Conservation (phyloP, 53 echinoderm and acorn worm species). For the Holothuria leucospilota region DNA sequence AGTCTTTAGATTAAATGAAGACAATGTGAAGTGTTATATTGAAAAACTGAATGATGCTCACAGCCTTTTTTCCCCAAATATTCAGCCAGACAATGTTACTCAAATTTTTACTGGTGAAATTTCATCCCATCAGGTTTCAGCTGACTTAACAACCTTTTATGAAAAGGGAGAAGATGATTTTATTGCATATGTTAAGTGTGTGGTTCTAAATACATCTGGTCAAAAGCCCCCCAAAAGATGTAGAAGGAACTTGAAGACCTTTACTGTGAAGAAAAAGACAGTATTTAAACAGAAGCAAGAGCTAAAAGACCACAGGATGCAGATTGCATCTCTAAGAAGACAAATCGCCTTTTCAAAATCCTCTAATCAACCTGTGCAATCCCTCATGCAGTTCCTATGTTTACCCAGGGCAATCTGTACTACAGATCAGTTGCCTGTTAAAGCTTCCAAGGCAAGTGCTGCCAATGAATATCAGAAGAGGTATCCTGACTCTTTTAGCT, state of each 20-base stretch:
- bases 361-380: slow-evolving; percentile 10
- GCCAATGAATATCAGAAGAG: slow-evolving; percentile 22
- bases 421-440: slow-evolving; percentile 1
- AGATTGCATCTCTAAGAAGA: slow-evolving; percentile 30
- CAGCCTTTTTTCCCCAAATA: background rate
- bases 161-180: slow-evolving; percentile 26
- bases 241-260: slow-evolving; percentile 33
- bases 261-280: background rate
- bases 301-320: slow-evolving; percentile 6
- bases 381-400: slow-evolving; percentile 19
- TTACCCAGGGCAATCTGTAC: slow-evolving; percentile 32
- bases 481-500: slow-evolving; percentile 1
- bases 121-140: background rate
- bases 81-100: background rate
- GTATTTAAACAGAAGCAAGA: slow-evolving; percentile 7
- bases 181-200: slow-evolving; percentile 1
- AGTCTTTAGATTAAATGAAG: background rate
- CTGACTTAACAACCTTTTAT: slow-evolving; percentile 8
- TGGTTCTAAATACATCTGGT: slow-evolving; percentile 24
- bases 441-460: slow-evolving; percentile 22
- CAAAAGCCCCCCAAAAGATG: slow-evolving; percentile 1
- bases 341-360: slow-evolving; percentile 26
- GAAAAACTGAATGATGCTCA: background rate
- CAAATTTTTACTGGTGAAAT: slow-evolving; percentile 40
- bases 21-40: slow-evolving; percentile 5